phyloP scores from a whole-genome alignment of 2,888 invertebrate genomes.

The Barypeithes pellucidus region DNA sequence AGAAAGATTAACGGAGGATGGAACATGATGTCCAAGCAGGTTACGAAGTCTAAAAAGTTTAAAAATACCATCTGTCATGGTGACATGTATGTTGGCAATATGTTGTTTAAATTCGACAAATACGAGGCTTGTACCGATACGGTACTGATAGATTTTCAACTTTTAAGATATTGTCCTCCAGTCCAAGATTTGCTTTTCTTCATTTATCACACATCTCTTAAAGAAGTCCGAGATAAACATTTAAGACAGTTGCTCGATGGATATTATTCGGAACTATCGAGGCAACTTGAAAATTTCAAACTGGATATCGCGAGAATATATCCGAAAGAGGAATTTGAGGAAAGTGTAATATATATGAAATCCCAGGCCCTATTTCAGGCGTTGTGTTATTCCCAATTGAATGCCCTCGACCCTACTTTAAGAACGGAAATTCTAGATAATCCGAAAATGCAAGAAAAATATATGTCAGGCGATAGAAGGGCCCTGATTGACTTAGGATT shows the following conservation, averaged over 20 bases:
- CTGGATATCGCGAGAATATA: slow-evolving; percentile 55
- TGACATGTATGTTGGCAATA: slow-evolving; percentile 64
- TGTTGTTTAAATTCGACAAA: slow-evolving; percentile 59
- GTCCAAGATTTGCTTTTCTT: slow-evolving; percentile 75
- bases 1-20: slow-evolving; percentile 25
- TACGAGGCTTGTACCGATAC: slow-evolving; percentile 56
- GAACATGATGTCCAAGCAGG: background rate
- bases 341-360: slow-evolving; percentile 57
- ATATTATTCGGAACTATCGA: slow-evolving; percentile 58
- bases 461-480: background rate
- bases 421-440: slow-evolving; percentile 54
- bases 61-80: slow-evolving; percentile 67
- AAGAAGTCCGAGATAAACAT: slow-evolving; percentile 54
- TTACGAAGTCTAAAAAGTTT: slow-evolving; percentile 65
- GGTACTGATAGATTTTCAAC: slow-evolving; percentile 65
- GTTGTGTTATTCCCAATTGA: slow-evolving; percentile 50
- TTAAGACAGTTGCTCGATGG: slow-evolving; percentile 53
- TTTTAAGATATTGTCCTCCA: slow-evolving; percentile 75
- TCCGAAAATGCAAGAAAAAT: slow-evolving; percentile 46
- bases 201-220: slow-evolving; percentile 57
- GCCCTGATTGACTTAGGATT: slow-evolving; percentile 20
- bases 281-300: slow-evolving; percentile 53
- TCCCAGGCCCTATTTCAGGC: slow-evolving; percentile 53
- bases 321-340: slow-evolving; percentile 56
- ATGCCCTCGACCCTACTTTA: slow-evolving; percentile 53